A percentile compares a stretch with the other conserved stretches of the same genome.
phyloP scores from a whole-genome alignment of 2,113 vertebrate species.

The Phycodurus eques region DNA sequence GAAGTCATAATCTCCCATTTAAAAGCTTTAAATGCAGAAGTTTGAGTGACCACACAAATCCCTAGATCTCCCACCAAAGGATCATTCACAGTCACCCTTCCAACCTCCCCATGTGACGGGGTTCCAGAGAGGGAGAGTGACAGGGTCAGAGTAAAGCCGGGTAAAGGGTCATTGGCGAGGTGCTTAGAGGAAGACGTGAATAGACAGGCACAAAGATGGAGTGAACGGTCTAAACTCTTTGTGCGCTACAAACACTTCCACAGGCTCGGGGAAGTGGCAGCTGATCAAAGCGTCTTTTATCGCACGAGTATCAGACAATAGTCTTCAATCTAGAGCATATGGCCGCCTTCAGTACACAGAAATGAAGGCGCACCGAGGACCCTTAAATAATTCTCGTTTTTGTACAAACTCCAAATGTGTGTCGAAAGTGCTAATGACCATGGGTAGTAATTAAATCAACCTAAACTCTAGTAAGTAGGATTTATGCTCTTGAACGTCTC shows the following conservation, averaged over 20 bases:
- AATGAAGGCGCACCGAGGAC: constrained; percentile 6
- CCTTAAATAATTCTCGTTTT: constrained; percentile 27
- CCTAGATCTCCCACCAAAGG: not conserved
- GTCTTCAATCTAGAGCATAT: constrained; percentile 14
- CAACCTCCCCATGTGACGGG: constrained; percentile 11
- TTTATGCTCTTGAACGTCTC: too few species aligned
- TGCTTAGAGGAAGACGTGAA: constrained; percentile 35
- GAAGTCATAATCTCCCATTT: constrained; percentile 66
- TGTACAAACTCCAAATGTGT: not conserved
- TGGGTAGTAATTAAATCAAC: not conserved
- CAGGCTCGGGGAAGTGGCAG: constrained; percentile 6
- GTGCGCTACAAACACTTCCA: not conserved
- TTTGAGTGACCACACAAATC: constrained; percentile 7
- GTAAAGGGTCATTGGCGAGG: constrained; percentile 37
- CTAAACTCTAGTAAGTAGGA: constrained; percentile 17
- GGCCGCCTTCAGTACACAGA: not conserved
- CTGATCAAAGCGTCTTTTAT: constrained; percentile 4
- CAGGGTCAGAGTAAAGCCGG: constrained; percentile 19
- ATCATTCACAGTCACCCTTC: not conserved
- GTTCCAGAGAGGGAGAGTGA: constrained; percentile 20
- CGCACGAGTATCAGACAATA: not conserved
- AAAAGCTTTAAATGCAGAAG: constrained; percentile 53
- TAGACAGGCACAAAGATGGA: constrained; percentile 23
- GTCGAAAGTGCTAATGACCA: constrained; percentile 10
- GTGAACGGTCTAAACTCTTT: constrained; percentile 17